Evolutionary conservation across 1,140 invertebrate species (phyloP), one percentile per base, ranked within the genome.

Genomic region (Meteorus sp.): DNA sequence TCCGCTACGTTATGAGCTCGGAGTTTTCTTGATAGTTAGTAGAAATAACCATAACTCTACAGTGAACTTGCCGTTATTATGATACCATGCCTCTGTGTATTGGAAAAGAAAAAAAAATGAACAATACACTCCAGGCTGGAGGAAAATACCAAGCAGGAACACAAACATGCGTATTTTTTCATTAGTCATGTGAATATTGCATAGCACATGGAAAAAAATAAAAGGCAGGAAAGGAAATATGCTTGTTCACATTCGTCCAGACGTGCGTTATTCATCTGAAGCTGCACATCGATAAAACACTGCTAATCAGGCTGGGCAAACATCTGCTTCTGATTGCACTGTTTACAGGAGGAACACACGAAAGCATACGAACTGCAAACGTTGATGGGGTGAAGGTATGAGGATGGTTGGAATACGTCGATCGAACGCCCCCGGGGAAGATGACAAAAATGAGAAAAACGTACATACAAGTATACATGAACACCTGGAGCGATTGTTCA

Each of bases 241-340:
- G 15, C 15, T 41, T 37, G 37, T 51, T 43, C 45, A 48, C 11
- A 13, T 58, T 43, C n/a, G 9, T 39, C 48, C 56, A 63, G 54
- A 53, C 53, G 37, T 62, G 47, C 53, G 20, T 67, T 64, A 54
- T 27, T 37, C 29, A 33, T 19, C 33, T 60, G 54, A 47, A 59
- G 54, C n/a, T n/a, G n/a, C n/a, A n/a, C 35, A 61, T 59, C 37
- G 15, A 37, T 52, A 62, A 59, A 69, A 69, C 65, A 71, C 60
- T 64, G 72, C 69, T 74, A 74, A 74, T 74, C 72, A 73, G 66
- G 61, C 55, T 63, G 63, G 53, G 72, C 67, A 73, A 73, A 74
- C 68, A 74, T 64, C 68, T 71, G 65, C 47, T 65, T 44, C 61
- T 74, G 69, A 74, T 73, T 74, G 71, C 68, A 60, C 62, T 63